A percentile compares a stretch with the other conserved stretches of the same genome.
phyloP scores from a whole-genome alignment of 2,113 vertebrate genomes.

The Oryzias javanicus region DNA sequence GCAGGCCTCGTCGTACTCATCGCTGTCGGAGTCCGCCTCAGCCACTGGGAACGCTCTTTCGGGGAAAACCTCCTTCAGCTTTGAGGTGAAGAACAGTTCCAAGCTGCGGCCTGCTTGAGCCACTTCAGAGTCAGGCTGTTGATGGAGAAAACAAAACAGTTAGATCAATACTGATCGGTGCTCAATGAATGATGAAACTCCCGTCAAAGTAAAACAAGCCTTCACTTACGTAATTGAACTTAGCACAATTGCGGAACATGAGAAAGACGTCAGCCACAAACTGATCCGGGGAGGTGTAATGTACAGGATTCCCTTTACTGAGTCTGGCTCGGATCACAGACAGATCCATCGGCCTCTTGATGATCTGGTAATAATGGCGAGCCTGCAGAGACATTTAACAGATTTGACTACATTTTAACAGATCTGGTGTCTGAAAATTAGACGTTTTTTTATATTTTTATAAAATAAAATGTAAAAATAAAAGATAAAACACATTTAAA shows the following conservation, averaged over 20 bases:
- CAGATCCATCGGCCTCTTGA: conserved; percentile 98
- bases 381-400: conserved; percentile 74
- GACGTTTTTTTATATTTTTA: too few species aligned
- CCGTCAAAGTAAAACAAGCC: too few species aligned
- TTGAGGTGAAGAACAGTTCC: conserved; percentile 86
- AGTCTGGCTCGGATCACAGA: conserved; percentile 89
- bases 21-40: conserved; percentile 87
- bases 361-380: conserved; percentile 98
- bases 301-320: conserved; percentile 80
- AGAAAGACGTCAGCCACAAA: conserved; percentile 91
- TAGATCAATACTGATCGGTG: not conserved
- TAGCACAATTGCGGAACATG: conserved; percentile 98
- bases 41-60: conserved; percentile 78
- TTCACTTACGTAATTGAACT: conserved; percentile 94
- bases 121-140: conserved; percentile 94
- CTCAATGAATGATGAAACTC: not conserved
- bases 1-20: conserved; percentile 84
- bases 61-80: conserved; percentile 86
- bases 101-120: conserved; percentile 92
- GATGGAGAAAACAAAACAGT: conserved; percentile 3
- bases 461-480: too few species aligned
- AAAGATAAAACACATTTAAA: too few species aligned
- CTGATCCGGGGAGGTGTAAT: conserved; percentile 85
- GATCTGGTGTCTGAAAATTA: too few species aligned
- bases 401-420: not conserved